Conservation (phyloP, 2,113 vertebrate genomes). For the Protomyctophum bolini region DNA sequence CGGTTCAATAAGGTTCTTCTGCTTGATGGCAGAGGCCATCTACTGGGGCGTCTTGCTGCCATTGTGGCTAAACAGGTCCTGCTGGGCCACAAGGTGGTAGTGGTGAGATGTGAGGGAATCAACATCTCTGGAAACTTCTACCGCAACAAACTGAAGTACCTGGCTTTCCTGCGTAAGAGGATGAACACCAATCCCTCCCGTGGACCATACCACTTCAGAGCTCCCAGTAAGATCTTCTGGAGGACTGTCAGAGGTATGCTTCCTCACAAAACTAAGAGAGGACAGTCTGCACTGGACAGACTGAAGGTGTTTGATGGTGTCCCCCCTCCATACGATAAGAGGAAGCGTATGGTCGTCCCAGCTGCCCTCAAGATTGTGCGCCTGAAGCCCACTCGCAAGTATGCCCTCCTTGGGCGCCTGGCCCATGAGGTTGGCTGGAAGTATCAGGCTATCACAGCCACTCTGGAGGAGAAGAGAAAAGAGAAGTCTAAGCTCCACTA, state of each 20-base stretch:
- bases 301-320: constrained; percentile 94
- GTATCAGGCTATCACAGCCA: constrained; percentile 91
- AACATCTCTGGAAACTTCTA: constrained; percentile 95
- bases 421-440: constrained; percentile 96
- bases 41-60: constrained; percentile 88
- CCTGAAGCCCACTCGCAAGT: constrained; percentile 92
- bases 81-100: constrained; percentile 89
- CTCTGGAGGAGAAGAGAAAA: constrained; percentile 91
- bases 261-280: constrained; percentile 93
- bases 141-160: constrained; percentile 92
- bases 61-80: constrained; percentile 92
- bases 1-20: constrained; percentile 89
- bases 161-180: constrained; percentile 90
- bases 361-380: constrained; percentile 91
- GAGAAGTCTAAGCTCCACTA: constrained; percentile 88
- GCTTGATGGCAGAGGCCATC: constrained; percentile 90
- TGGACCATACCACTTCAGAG: constrained; percentile 92
- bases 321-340: constrained; percentile 91
- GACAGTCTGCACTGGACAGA: constrained; percentile 89
- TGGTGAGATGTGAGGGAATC: constrained; percentile 91
- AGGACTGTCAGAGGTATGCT: constrained; percentile 93
- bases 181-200: constrained; percentile 96
- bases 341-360: constrained; percentile 91
- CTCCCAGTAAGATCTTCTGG: constrained; percentile 94
- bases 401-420: constrained; percentile 88